phyloP scores from a whole-genome alignment of 2,888 invertebrate species.

The Ectemnius cavifrons region DNA sequence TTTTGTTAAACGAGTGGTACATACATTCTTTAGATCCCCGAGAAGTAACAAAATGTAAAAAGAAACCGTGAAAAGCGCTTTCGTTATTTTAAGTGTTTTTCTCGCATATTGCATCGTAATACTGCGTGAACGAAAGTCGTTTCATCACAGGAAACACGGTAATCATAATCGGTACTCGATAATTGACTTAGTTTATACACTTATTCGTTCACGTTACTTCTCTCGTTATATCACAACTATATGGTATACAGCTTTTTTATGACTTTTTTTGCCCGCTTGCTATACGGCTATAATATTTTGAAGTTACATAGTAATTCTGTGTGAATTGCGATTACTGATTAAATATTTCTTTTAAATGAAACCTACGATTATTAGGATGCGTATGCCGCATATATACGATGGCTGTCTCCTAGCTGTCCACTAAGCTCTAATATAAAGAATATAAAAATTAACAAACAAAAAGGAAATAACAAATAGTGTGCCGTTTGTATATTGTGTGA shows the following conservation, averaged over 20 bases:
- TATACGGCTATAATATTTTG: too few species aligned
- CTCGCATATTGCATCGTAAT: too few species aligned
- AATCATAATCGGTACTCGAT: constrained; percentile 55
- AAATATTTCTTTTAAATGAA: too few species aligned
- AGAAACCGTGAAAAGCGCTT: too few species aligned
- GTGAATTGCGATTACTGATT: too few species aligned
- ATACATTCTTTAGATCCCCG: too few species aligned
- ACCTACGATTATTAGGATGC: constrained; percentile 5
- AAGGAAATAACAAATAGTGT: constrained; percentile 21
- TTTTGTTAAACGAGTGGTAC: too few species aligned
- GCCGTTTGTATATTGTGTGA: constrained; percentile 10
- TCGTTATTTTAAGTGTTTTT: too few species aligned
- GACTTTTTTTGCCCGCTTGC: not conserved
- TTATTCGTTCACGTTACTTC: constrained; percentile 42
- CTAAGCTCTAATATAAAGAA: constrained; percentile 2
- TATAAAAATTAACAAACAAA: constrained; percentile 33
- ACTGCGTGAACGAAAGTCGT: too few species aligned
- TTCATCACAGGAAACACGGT: constrained; percentile 32
- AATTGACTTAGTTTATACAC: constrained; percentile 68
- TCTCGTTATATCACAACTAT: constrained; percentile 50
- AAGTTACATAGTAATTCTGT: too few species aligned
- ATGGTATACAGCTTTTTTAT: constrained; percentile 20
- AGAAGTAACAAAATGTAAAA: too few species aligned
- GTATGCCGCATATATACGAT: constrained; percentile 25
- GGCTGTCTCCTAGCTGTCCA: not conserved